Conservation (phyloP, 2,113 vertebrate species). For the Anolis sagrei region DNA sequence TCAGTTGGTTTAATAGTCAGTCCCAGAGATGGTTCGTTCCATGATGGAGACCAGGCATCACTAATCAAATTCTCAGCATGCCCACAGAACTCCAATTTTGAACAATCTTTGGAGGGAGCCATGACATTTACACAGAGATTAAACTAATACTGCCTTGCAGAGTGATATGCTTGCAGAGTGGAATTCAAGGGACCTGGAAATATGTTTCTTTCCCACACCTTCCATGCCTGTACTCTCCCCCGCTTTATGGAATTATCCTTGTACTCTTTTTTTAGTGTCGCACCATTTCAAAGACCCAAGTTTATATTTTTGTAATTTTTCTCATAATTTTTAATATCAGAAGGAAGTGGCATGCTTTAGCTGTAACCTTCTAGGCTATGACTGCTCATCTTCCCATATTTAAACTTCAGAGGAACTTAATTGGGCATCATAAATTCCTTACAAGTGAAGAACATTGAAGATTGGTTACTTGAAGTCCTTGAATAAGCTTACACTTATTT, state of each 20-base stretch:
- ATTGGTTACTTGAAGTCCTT: not conserved
- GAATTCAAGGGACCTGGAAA: not conserved
- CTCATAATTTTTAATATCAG: not conserved
- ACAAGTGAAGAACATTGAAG: not conserved
- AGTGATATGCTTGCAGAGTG: not conserved
- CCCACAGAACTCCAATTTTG: not conserved
- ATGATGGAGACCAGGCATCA: not conserved
- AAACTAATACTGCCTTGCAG: not conserved
- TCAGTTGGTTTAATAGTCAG: not conserved
- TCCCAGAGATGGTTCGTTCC: not conserved
- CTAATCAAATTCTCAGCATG: not conserved
- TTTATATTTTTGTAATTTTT: not conserved
- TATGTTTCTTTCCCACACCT: not conserved
- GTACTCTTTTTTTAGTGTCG: not conserved
- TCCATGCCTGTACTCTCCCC: too few species aligned
- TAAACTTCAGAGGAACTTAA: constrained; percentile 11
- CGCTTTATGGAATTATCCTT: not conserved
- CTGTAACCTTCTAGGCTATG: too few species aligned
- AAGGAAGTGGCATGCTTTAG: not conserved
- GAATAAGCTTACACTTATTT: not conserved
- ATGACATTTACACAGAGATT: not conserved
- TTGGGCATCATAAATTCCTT: not conserved
- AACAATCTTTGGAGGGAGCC: not conserved
- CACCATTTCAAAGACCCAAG: not conserved
- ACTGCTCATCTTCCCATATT: not conserved